Conservation (phyloP, 2,113 vertebrate genomes). For the Galeopterus variegatus region DNA sequence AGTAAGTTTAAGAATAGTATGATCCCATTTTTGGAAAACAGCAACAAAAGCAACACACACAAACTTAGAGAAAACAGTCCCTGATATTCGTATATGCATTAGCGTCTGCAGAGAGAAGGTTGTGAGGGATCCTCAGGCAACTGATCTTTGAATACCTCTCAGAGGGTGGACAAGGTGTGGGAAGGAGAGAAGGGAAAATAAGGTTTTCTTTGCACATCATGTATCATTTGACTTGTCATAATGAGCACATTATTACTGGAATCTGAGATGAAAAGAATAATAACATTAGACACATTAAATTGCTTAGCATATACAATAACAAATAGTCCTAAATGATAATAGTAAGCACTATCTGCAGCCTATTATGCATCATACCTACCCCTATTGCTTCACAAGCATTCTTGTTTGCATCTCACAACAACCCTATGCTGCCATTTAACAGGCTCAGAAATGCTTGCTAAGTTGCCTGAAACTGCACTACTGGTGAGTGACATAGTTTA, state of each 20-base stretch:
- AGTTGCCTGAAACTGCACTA: neutral
- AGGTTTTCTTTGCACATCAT: neutral
- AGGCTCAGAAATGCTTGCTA: neutral
- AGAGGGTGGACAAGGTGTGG: fast-evolving
- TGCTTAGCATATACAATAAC: neutral
- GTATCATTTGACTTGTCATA: neutral
- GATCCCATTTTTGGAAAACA: neutral
- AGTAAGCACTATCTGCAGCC: neutral
- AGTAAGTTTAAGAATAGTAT: neutral
- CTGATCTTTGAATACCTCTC: neutral
- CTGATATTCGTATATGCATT: neutral
- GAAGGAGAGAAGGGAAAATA: neutral
- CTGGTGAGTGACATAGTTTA: neutral
- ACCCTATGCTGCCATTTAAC: neutral
- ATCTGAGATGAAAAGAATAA: neutral
- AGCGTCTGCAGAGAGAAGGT: neutral
- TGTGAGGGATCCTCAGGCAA: neutral
- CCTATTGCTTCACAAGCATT: neutral
- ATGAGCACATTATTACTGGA: neutral
- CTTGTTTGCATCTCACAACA: neutral
- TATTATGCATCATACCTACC: fast-evolving
- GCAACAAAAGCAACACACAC: neutral
- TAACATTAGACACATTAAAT: neutral
- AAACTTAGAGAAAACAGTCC: no score
- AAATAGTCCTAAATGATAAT: fast-evolving